Conservation (phyloP, 2,797 vertebrate species). For the Nyctibius grandis region DNA sequence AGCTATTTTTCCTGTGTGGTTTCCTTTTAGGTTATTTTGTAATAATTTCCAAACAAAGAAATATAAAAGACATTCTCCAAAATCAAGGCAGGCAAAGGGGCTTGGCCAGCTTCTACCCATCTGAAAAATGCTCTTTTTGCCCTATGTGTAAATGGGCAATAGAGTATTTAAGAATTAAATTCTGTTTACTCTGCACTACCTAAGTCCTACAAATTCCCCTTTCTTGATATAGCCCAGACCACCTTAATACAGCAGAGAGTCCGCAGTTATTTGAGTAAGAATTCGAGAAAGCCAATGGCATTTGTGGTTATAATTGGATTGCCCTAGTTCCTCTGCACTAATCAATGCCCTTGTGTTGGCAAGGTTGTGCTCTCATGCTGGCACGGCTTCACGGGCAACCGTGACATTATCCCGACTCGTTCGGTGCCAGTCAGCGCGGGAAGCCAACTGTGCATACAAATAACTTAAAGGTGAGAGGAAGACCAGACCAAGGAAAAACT, state of each 20-base stretch:
- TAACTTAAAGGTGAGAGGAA: conserved; percentile 50
- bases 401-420: conserved; percentile 32
- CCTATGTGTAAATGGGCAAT: background rate
- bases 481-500: background rate
- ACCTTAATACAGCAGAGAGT: conserved; percentile 52
- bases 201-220: background rate
- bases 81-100: background rate
- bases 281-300: conserved; percentile 37
- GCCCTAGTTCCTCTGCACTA: conserved; percentile 61
- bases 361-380: conserved; percentile 53
- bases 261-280: conserved; percentile 30
- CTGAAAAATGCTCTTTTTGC: background rate
- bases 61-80: background rate
- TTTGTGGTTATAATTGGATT: conserved; percentile 64
- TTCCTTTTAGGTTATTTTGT: conserved; percentile 20
- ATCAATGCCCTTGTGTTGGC: conserved; percentile 57
- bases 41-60: background rate
- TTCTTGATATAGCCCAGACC: background rate
- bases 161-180: background rate
- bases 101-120: background rate
- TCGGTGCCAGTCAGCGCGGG: background rate
- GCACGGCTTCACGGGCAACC: background rate
- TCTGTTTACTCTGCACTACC: background rate
- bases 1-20: background rate
- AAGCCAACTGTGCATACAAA: conserved; percentile 34